Evolutionary conservation across 1,140 invertebrate species (phyloP).

Genomic region (Andrena cerasifolii): DNA sequence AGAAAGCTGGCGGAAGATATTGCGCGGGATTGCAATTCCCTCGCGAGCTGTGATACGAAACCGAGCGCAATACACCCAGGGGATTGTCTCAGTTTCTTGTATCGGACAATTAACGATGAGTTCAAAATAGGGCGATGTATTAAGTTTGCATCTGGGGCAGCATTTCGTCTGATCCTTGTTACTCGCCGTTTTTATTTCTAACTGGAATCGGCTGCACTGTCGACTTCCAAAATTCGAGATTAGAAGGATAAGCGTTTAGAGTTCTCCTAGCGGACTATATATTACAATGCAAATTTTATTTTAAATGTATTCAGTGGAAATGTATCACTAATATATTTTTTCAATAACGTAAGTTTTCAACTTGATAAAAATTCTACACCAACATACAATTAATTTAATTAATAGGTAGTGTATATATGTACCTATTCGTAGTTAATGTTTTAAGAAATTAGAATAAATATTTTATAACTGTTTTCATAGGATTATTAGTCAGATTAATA

Average conservation of each 20-base stretch:
- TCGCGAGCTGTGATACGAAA: background rate
- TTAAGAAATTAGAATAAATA: too few species aligned
- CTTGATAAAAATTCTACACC: too few species aligned
- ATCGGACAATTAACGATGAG: slow-evolving; percentile 21
- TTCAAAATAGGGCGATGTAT: background rate
- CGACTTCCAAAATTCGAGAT: background rate
- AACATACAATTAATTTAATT: too few species aligned
- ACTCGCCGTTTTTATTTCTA: background rate
- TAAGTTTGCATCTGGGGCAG: background rate
- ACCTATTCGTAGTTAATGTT: too few species aligned
- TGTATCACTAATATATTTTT: too few species aligned
- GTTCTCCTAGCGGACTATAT: too few species aligned
- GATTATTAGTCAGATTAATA: too few species aligned
- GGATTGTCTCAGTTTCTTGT: slow-evolving; percentile 36
- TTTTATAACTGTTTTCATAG: too few species aligned
- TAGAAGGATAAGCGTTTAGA: background rate
- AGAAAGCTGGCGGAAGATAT: slow-evolving; percentile 24
- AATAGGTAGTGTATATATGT: too few species aligned
- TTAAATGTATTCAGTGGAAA: too few species aligned
- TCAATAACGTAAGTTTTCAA: too few species aligned
- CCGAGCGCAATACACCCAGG: background rate
- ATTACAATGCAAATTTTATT: too few species aligned
- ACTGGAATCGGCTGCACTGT: background rate
- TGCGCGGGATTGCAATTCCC: slow-evolving; percentile 1
- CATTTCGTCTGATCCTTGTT: slow-evolving; percentile 2